phyloP scores from a whole-genome alignment of 2,888 invertebrate genomes.

The Osmoderma eremita region DNA sequence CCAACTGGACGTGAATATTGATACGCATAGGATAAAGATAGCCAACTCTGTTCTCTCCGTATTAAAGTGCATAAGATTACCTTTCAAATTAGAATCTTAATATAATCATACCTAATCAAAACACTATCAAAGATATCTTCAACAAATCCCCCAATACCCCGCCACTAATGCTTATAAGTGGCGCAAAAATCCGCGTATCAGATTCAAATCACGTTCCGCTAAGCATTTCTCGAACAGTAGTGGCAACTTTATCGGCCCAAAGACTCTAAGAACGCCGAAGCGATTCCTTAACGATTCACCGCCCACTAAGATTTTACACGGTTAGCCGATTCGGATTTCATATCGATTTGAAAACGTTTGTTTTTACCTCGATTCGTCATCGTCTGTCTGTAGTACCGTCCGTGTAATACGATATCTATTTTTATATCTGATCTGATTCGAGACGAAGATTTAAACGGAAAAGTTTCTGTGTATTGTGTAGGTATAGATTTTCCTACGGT shows the following conservation, averaged over 20 bases:
- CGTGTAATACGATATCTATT: slow-evolving; percentile 17
- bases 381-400: too few relatives aligned
- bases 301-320: slow-evolving; percentile 5
- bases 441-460: slow-evolving; percentile 20
- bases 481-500: background rate
- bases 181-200: slow-evolving; percentile 34
- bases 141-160: slow-evolving; percentile 27
- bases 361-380: slow-evolving; percentile 16
- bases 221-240: too few relatives aligned
- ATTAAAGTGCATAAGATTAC: too few relatives aligned
- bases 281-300: too few relatives aligned
- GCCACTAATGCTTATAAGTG: slow-evolving; percentile 12
- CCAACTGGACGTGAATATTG: too few relatives aligned
- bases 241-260: too few relatives aligned
- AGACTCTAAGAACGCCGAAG: slow-evolving; percentile 41
- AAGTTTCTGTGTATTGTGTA: background rate
- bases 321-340: background rate
- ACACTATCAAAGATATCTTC: too few relatives aligned
- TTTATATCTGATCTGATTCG: too few relatives aligned
- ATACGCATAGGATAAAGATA: too few relatives aligned
- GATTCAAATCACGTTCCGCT: slow-evolving; percentile 47
- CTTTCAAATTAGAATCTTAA: too few relatives aligned
- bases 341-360: slow-evolving; percentile 19
- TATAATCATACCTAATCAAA: too few relatives aligned
- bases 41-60: too few relatives aligned